Evolutionary conservation across 2,797 vertebrate species (phyloP), one percentile per base, ranked within the genome.

Genomic region (Podarcis lilfordi): DNA sequence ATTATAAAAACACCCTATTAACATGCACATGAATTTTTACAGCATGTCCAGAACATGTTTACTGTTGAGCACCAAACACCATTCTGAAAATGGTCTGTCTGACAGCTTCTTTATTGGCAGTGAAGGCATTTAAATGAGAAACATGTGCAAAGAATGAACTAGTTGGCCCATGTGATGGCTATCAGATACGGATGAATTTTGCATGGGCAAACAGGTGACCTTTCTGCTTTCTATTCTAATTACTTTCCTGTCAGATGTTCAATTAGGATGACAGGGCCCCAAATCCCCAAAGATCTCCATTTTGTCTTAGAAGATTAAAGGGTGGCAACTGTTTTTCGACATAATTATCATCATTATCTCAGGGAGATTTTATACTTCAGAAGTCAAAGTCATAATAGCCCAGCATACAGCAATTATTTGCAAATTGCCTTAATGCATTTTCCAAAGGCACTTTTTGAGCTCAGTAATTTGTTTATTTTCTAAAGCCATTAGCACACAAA

Each of bases 281-380:
- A 59, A 64, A 64, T 84, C 82, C 88, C 91, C 91, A 11, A 81
- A 93, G 84, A 94, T 72, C 91, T 94, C 87, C 91, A 82, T 87
- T 96, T 93, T 88, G 89, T 88, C 93, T 91, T 78, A n/a, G 40
- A 93, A 96, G 93, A 95, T 94, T 92, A 95, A 95, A 95, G 93
- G 89, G 84, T 95, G 90, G 87, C 93, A 92, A 94, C 91, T 93
- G 75, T 93, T 94, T 85, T 95, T 93, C 91, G 50, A 89, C 94
- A 90, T 92, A 92, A 96, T 95, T 95, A 95, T 93, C 90, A 80
- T 93, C 91, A 92, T 95, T 95, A 94, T 94, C 91, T 95, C 91
- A 19, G 86, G 89, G 91, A 95, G 91, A 92, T 92, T 94, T 95
- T 91, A 93, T 93, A 95, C 92, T 92, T 95, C 91, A 94, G 80